phyloP scores from a whole-genome alignment of 2,797 vertebrate species.

The Myotis planiceps region DNA sequence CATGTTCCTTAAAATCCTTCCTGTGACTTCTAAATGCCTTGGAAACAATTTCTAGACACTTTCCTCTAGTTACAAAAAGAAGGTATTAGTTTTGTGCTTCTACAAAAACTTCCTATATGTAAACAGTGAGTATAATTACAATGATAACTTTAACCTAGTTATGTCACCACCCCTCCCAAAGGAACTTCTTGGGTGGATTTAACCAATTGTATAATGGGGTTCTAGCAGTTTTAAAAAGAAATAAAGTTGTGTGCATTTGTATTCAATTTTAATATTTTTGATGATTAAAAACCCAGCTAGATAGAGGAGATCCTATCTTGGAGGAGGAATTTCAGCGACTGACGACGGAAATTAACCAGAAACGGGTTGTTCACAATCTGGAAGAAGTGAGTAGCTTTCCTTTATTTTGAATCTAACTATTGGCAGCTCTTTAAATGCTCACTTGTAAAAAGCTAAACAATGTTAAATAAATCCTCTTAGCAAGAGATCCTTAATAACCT shows the following conservation, averaged over 20 bases:
- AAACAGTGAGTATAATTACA: neutral
- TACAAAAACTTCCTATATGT: neutral
- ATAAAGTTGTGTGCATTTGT: neutral
- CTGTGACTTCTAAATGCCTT: neutral
- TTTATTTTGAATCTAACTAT: constrained; percentile 9
- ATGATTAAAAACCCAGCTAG: constrained; percentile 84
- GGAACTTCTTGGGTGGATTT: neutral
- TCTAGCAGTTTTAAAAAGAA: constrained; percentile 30
- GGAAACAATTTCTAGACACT: neutral
- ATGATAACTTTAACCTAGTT: neutral
- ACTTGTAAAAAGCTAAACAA: neutral
- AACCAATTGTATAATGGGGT: neutral
- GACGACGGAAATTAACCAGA: constrained; percentile 77
- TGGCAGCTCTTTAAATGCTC: neutral
- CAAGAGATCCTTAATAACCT: neutral
- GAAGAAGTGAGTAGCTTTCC: constrained; percentile 87
- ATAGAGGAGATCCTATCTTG: constrained; percentile 81
- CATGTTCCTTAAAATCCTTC: neutral
- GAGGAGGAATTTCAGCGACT: constrained; percentile 85
- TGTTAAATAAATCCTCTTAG: neutral
- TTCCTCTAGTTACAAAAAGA: neutral
- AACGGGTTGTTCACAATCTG: constrained; percentile 82
- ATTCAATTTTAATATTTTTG: constrained; percentile 56
- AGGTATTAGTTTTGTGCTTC: neutral
- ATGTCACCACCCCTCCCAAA: neutral